Evolutionary conservation across 2,888 invertebrate genomes (phyloP).

Genomic region (Xylocampa areola): DNA sequence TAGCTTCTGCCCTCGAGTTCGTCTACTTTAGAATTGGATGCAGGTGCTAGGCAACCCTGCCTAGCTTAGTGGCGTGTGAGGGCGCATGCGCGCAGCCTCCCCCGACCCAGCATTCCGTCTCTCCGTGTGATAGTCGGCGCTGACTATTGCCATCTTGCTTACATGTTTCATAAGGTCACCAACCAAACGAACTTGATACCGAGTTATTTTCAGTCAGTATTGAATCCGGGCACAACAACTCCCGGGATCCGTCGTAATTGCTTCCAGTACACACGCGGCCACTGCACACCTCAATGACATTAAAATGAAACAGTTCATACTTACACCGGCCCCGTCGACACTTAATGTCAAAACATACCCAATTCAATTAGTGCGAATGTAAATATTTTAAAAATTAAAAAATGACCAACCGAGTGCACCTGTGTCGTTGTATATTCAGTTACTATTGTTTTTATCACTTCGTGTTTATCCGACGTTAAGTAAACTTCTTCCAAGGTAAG

Average conservation of each 20-base stretch:
- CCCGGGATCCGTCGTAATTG: conserved; percentile 44
- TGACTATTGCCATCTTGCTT: conserved; percentile 57
- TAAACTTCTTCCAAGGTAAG: conserved; percentile 42
- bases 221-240: conserved; percentile 45
- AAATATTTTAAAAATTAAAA: conserved; percentile 21
- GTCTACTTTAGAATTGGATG: too few relatives aligned
- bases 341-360: conserved; percentile 31
- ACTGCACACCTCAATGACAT: conserved; percentile 27
- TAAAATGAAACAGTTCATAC: conserved; percentile 37
- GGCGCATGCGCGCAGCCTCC: conserved; percentile 82
- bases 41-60: too few relatives aligned
- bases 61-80: conserved; percentile 1
- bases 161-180: conserved; percentile 42
- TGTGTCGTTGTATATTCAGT: conserved; percentile 35
- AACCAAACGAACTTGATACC: conserved; percentile 51
- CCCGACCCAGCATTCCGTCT: conserved; percentile 54
- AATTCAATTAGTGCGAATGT: conserved; percentile 29
- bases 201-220: conserved; percentile 44
- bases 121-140: conserved; percentile 37
- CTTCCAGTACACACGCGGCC: conserved; percentile 29
- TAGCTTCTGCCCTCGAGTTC: too few relatives aligned
- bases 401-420: conserved; percentile 29
- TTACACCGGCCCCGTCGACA: conserved; percentile 13
- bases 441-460: conserved; percentile 35
- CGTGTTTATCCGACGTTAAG: conserved; percentile 35